Evolutionary conservation across 2,888 invertebrate species (phyloP).

Genomic region (Deladenus siricidicola): DNA sequence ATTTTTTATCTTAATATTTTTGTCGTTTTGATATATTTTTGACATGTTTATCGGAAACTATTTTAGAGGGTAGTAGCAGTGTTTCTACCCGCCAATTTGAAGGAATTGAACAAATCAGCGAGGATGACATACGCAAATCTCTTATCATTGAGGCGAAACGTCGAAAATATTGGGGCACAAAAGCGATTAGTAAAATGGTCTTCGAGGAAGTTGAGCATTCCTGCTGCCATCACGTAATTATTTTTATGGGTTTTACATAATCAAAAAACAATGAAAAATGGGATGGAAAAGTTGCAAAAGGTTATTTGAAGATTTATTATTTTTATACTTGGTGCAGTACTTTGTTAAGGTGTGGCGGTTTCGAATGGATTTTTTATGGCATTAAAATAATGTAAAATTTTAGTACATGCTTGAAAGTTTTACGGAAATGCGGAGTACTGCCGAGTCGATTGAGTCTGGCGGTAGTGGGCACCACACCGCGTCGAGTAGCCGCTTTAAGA

Average conservation of each 20-base stretch:
- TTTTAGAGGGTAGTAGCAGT: background rate
- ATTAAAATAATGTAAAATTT: constrained; percentile 5
- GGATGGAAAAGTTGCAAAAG: too few species aligned
- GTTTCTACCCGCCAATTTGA: constrained; percentile 36
- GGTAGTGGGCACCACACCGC: constrained; percentile 7
- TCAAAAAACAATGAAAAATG: too few species aligned
- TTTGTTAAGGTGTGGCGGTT: too few species aligned
- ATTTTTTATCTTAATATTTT: too few species aligned
- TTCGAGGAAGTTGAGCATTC: constrained; percentile 43
- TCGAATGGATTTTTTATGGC: background rate
- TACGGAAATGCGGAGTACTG: constrained; percentile 48
- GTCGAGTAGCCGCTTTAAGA: background rate
- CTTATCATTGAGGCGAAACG: constrained; percentile 33
- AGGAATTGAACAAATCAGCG: constrained; percentile 38
- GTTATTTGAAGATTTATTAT: background rate
- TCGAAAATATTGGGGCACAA: constrained; percentile 27
- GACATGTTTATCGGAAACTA: too few species aligned
- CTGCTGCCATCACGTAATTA: constrained; percentile 32
- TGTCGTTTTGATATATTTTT: too few species aligned
- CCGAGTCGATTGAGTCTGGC: constrained; percentile 37
- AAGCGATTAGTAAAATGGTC: constrained; percentile 46
- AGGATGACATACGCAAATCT: constrained; percentile 49
- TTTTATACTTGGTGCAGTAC: too few species aligned
- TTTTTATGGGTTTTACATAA: too few species aligned
- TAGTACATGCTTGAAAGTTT: constrained; percentile 52